Base-by-base conservation (phyloP, 2,113 vertebrate genomes). In the Mionectes macconnelli region DNA sequence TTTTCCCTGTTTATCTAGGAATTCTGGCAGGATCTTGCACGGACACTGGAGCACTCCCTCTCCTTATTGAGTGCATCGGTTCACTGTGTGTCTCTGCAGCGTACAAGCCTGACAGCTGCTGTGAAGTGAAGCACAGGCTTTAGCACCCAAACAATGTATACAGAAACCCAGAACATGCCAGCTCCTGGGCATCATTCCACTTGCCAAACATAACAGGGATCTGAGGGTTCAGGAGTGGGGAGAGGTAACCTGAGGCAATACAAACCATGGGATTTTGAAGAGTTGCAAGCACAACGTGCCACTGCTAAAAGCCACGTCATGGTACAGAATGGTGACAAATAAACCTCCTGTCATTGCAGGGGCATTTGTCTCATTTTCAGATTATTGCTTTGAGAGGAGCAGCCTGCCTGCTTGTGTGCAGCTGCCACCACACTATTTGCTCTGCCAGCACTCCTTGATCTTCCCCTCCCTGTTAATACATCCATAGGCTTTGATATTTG, bases 1-100 rank as follows among this genome's bases (percentile, higher is more conserved):
- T 33, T 13, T 73, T 40, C 27, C 27, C 60, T 25, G 31, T 37
- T 89, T 15, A 8, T 45, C 39, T 5, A 7, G 69, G 60, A 70
- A 44, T 63, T 59, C 30, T 53, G 79, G n/a, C 56, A 70, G 75
- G 60, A 27, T 24, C 21, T 8, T 9, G 44, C 64, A 47, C 27
- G 15, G 40, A 9, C 39, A 5, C 31, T 1, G 10, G 31, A 53
- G 44, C 21, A 4, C 10, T 64, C 49, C 47, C n/a, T 37, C 16
- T 37, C 77, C 44, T 42, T 5, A 1, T 4, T 10, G 24, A 1
- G 1, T 14, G 60, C 4, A 0, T 23, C 19, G 33, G 9, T 4
- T 50, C 73, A 2, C 64, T 9, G 23, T 7, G 62, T 20, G 10
- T 39, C 37, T 35, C 30, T 56, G 23, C 31, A 15, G 53, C 0